Conservation (phyloP, 2,113 vertebrate species). For the Sprattus sprattus region DNA sequence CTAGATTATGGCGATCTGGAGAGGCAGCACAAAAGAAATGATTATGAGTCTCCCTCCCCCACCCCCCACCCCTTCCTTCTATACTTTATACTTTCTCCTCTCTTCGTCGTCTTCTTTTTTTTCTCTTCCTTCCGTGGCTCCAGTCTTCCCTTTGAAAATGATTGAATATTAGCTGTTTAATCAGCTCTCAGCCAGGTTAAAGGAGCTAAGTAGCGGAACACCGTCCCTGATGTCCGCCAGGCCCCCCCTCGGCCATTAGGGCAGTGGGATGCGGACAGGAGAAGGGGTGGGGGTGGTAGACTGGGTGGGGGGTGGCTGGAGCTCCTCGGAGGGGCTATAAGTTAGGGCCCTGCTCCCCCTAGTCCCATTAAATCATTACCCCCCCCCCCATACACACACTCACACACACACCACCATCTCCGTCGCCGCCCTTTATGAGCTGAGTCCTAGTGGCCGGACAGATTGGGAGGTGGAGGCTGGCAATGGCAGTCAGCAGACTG, state of each 20-base stretch:
- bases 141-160: constrained; percentile 47
- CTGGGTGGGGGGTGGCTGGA: constrained; percentile 65
- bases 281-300: not conserved
- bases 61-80: constrained; percentile 32
- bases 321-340: constrained; percentile 73
- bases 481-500: constrained; percentile 74
- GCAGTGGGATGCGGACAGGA: constrained; percentile 79
- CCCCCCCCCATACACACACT: constrained; percentile 35
- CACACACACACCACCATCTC: constrained; percentile 67
- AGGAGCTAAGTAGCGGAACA: constrained; percentile 79
- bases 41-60: constrained; percentile 41
- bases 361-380: constrained; percentile 91
- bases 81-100: constrained; percentile 46
- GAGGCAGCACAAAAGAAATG: constrained; percentile 57
- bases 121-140: not conserved
- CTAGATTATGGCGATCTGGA: constrained; percentile 56
- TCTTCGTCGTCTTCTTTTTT: not conserved
- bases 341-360: constrained; percentile 57
- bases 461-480: constrained; percentile 84
- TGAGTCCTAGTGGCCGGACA: constrained; percentile 90
- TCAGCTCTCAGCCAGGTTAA: constrained; percentile 83
- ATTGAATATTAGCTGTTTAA: constrained; percentile 91
- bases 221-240: constrained; percentile 69
- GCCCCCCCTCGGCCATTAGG: constrained; percentile 78
- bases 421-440: constrained; percentile 84